Evolutionary conservation across 2,888 invertebrate genomes (phyloP), one percentile per base, ranked within the genome.

Genomic region (Limenitis camilla): DNA sequence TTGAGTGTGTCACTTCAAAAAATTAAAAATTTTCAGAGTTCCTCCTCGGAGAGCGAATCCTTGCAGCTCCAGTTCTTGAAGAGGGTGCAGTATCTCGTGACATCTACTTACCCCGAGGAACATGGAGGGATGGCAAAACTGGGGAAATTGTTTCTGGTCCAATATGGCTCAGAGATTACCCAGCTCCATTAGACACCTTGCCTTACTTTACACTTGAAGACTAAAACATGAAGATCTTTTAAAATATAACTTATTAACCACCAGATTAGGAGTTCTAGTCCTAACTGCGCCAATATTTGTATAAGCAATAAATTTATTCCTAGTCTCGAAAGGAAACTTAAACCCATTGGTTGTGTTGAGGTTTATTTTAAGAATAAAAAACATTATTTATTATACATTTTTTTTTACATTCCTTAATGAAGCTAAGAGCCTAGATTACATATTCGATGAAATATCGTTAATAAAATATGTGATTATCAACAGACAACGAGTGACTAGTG

Each of bases 51-150:
- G 91, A 92, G 64, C 80, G 84, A 42, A 81, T 93, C 48, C 72
- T 95, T 6, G 91, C 91, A 0, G 94, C 94, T 0, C 94, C 94
- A 0, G 90, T 95, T 6, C 55, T 94, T 30, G 81, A 83, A 44
- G 79, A 91, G 67, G 90, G 90, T 0, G 90, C 91, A 0, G 72
- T 70, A 0, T 68, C 79, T 5, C 87, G 94, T n/a, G 85, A 92
- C 71, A 78, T 94, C 38, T 93, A 92, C 79, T 80, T 93, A n/a
- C 94, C 94, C 0, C 71, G 61, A 0, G 95, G 94, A 1, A 72
- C 55, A n/a, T 94, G 94, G 94, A 72, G 70, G 8, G 92, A 91
- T 68, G 85, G 83, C n/a, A 66, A 70, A 56, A 67, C 63, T 0
- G 81, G 81, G 0, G 67, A 64, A 0, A 45, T 70, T 1, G 67